A percentile compares a stretch with the other conserved stretches of the same genome.
These are phyloP conservation scores for Aethes cnicana DNA, from an alignment of 2,888 invertebrate genomes.

Conservation along the genomic window DNA sequence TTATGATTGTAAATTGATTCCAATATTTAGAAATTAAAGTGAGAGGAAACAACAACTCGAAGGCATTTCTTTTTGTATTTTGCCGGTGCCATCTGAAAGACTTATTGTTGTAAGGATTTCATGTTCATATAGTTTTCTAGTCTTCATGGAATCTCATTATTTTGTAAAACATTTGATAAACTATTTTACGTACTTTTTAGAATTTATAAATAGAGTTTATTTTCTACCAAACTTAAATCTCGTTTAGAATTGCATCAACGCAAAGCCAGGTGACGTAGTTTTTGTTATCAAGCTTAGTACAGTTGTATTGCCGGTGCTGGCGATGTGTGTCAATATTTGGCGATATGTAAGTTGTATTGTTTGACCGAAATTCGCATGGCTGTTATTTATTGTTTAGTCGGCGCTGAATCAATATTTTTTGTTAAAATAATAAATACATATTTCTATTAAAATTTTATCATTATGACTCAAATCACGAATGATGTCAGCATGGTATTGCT, in stretches of 20 bases:
- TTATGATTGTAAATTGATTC: constrained; percentile 74
- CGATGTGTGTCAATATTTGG: constrained; percentile 63
- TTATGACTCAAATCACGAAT: constrained; percentile 73
- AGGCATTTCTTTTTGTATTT: constrained; percentile 78
- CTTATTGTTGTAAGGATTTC: constrained; percentile 81
- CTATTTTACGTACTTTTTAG: constrained; percentile 56
- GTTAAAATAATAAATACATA: constrained; percentile 77
- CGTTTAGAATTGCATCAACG: constrained; percentile 58
- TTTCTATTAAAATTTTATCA: constrained; percentile 70
- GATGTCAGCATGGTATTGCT: constrained; percentile 80
- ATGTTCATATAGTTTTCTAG: constrained; percentile 81
- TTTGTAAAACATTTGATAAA: constrained; percentile 67
- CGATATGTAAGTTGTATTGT: constrained; percentile 73
- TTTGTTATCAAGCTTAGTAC: constrained; percentile 22
- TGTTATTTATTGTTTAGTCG: constrained; percentile 75
- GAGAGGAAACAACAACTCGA: constrained; percentile 61
- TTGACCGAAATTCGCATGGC: constrained; percentile 77
- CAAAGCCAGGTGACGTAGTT: constrained; percentile 52
- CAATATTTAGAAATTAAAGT: constrained; percentile 75
- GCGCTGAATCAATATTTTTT: constrained; percentile 72
- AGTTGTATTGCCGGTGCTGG: constrained; percentile 52
- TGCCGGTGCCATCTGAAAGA: constrained; percentile 80
- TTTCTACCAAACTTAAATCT: constrained; percentile 40
- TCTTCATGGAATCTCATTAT: constrained; percentile 80
- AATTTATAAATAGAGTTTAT: constrained; percentile 46